phyloP scores from a whole-genome alignment of 2,888 invertebrate genomes.

The Apotomis betuletana region DNA sequence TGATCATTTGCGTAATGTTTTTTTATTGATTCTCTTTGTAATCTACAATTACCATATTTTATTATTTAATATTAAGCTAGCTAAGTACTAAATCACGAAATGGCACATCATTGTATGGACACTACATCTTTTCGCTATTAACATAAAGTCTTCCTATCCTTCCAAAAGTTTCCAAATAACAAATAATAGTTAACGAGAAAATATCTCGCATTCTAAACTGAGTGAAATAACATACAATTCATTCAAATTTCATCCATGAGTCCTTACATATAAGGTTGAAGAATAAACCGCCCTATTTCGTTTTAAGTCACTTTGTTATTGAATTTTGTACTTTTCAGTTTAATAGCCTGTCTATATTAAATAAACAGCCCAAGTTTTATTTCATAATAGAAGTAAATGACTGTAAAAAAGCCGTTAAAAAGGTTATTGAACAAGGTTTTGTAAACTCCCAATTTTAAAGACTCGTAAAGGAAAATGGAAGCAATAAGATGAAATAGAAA shows the following conservation, averaged over 20 bases:
- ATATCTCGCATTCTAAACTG: neutral
- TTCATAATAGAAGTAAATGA: neutral
- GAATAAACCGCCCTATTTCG: neutral
- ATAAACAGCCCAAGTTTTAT: neutral
- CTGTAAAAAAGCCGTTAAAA: slow-evolving; percentile 4
- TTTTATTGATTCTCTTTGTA: no score
- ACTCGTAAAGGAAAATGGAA: no score
- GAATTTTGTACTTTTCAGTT: neutral
- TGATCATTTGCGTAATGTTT: neutral
- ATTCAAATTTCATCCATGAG: neutral
- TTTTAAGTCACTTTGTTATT: neutral
- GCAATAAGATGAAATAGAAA: no score
- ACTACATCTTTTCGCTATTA: neutral
- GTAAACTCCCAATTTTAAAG: neutral
- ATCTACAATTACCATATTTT: no score
- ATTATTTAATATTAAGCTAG: no score
- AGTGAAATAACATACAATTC: neutral
- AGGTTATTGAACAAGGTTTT: neutral
- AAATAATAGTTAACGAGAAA: neutral
- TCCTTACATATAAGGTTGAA: neutral
- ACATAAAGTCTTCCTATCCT: neutral
- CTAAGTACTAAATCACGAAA: no score
- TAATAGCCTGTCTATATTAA: slow-evolving; percentile 8
- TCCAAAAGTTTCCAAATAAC: neutral
- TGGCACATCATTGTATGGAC: neutral